Percentiles rank a stretch among this genome's conserved stretches.
Evolutionary conservation across 2,888 invertebrate genomes (phyloP).

Genomic region (Ornithoptera alexandrae): DNA sequence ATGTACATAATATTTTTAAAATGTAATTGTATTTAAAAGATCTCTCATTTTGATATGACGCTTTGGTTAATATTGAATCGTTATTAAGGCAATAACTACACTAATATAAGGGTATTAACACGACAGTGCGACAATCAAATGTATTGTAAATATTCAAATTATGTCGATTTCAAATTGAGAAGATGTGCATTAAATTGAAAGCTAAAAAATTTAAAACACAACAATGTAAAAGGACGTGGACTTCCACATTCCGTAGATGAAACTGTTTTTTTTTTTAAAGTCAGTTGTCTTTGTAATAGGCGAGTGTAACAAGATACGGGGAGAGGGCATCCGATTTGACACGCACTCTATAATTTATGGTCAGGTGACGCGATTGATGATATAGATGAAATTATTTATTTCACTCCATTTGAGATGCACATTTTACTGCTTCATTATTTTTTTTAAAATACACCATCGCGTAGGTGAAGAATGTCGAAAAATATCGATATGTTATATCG

Average conservation of each 20-base stretch:
- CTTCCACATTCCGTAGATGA: slow-evolving; percentile 27
- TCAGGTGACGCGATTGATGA: slow-evolving; percentile 69
- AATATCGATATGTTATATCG: not conserved
- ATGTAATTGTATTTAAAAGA: no score
- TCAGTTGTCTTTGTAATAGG: slow-evolving; percentile 49
- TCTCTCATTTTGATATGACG: no score
- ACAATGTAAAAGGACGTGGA: slow-evolving; percentile 11
- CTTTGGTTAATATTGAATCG: no score
- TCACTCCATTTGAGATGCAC: slow-evolving; percentile 47
- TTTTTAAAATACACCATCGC: not conserved
- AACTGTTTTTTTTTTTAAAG: slow-evolving; percentile 41
- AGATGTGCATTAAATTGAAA: no score
- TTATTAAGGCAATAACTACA: no score
- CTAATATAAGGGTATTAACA: no score
- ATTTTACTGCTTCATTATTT: slow-evolving; percentile 48
- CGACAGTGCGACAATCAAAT: no score
- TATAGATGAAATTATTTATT: slow-evolving; percentile 64
- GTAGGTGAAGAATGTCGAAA: not conserved
- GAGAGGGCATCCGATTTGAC: slow-evolving; percentile 37
- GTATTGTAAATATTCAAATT: no score
- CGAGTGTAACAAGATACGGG: slow-evolving; percentile 42
- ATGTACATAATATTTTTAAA: no score
- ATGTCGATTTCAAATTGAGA: no score
- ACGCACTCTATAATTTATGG: slow-evolving; percentile 66
- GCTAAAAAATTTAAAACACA: slow-evolving; percentile 1